Conservation (phyloP, 2,888 invertebrate species). For the Melanchra persicariae region DNA sequence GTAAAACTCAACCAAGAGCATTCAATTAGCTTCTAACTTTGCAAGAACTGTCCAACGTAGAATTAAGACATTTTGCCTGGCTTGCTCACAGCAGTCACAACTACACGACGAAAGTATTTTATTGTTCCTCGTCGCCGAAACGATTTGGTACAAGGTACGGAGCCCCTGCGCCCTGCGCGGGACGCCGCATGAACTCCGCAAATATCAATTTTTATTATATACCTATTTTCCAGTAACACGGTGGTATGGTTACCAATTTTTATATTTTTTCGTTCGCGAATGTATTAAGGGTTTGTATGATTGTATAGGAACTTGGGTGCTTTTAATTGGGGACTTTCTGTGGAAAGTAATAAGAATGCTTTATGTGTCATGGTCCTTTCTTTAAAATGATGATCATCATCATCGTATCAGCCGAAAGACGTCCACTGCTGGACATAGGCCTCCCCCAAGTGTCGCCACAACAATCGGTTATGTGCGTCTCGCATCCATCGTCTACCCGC, state of each 20-base stretch:
- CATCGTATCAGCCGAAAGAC: too few species aligned
- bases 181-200: constrained; percentile 40
- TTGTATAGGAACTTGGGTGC: not conserved
- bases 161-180: not conserved
- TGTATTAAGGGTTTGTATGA: not conserved
- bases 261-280: constrained; percentile 29
- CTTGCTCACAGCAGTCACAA: constrained; percentile 6
- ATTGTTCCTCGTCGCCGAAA: constrained; percentile 53
- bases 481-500: too few species aligned
- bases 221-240: constrained; percentile 40
- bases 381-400: too few species aligned
- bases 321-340: not conserved
- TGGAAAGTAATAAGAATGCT: not conserved
- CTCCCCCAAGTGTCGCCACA: too few species aligned
- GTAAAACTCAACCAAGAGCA: not conserved
- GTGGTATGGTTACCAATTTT: constrained; percentile 39
- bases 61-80: constrained; percentile 49
- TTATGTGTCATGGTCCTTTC: not conserved
- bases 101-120: constrained; percentile 54
- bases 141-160: constrained; percentile 64
- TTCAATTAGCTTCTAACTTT: constrained; percentile 10
- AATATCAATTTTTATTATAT: constrained; percentile 62
- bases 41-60: constrained; percentile 10
- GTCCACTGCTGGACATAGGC: too few species aligned
- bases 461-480: too few species aligned